Base-by-base conservation (phyloP, 2,113 vertebrate genomes). In the Edolisoma coerulescens region DNA sequence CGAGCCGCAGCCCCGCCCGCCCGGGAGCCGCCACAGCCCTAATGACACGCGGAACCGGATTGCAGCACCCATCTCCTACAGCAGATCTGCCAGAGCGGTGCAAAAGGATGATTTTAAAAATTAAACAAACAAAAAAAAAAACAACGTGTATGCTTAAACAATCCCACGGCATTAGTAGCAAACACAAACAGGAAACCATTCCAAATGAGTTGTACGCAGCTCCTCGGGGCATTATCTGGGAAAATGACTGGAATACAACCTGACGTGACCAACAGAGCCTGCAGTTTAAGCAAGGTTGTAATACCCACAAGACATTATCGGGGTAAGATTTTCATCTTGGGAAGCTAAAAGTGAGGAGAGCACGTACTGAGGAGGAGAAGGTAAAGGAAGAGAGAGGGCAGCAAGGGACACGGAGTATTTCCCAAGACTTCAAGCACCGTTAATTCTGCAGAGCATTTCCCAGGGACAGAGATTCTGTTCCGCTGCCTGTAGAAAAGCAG, bases 181-280 rank as follows among this genome's bases (percentile, higher is more conserved):
- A 82, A 68, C 63, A 69, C 10, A n/a, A 70, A 80, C 2, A 68
- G 79, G 86, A 92, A 93, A 93, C 47, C 76, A 79, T 93, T 93
- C 87, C 79, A 47, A 52, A 71, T 8, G 64, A 75, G 74, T 39
- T 64, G 60, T 30, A 61, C 19, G 71, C 1, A 7, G 69, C 17
- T 77, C 85, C 87, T 90, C 8, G 2, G 71, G 75, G 83, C 13
- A 11, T 84, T 69, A 86, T 45, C 56, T 71, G 68, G 35, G 64
- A 64, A 93, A 93, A 90, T 71, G 44, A 84, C 86, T 71, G 37
- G 35, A 95, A 90, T 60, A 78, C 64, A 89, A 92, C 64, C 64
- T 94, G 96, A 95, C 83, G 19, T 7, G 88, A 81, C 53, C 90
- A 94, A 89, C 12, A 75, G 32, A 89, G 93, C 52, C 71, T 71